Evolutionary conservation across 30 jellyfish, hydroid and myxozoan species (phyloP), one percentile per base, ranked within the genome.

Genomic region (Sanderia malayensis): DNA sequence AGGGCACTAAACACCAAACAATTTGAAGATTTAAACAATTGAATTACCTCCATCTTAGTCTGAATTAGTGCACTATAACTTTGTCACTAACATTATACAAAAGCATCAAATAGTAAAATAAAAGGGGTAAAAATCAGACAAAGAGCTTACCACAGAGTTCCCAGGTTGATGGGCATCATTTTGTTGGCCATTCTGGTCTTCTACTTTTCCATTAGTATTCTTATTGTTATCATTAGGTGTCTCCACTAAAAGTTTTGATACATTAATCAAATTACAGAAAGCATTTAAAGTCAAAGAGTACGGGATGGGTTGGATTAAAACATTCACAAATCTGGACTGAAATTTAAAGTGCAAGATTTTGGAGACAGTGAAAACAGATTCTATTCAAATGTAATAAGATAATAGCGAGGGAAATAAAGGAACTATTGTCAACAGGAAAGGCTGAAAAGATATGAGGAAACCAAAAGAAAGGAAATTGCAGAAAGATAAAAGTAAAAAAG

Each of bases 141-240:
- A 41, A 41, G 11, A 41, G 55, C 55, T 41, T 41, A 41, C 55
- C 55, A 41, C 55, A 41, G 55, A 41, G 55, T 15, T 41, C 8
- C 11, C 8, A 41, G 55, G 55, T 41, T 41, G 55, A 41, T 41
- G 55, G 55, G 55, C 15, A 15, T 41, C 55, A 41, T 41, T 41
- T 41, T 41, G 55, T 41, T 41, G 55, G 15, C 55, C 55, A 41
- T 41, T 41, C 55, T 41, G 55, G 55, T 41, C 55, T 41, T 41
- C 55, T 41, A 41, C 55, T 41, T 41, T 41, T 41, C 55, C 55
- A 41, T 41, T 41, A 41, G 55, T 41, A 41, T 41, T 41, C 15
- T 41, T 41, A 41, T 41, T 41, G 55, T 8, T 41, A 41, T 41
- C 55, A 41, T 41, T 41, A 15, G 55, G 55, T 41, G 55, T 41